These are phyloP conservation scores for Centroberyx gerrardi DNA, from an alignment of 2,797 vertebrate genomes.

Conservation along the genomic window DNA sequence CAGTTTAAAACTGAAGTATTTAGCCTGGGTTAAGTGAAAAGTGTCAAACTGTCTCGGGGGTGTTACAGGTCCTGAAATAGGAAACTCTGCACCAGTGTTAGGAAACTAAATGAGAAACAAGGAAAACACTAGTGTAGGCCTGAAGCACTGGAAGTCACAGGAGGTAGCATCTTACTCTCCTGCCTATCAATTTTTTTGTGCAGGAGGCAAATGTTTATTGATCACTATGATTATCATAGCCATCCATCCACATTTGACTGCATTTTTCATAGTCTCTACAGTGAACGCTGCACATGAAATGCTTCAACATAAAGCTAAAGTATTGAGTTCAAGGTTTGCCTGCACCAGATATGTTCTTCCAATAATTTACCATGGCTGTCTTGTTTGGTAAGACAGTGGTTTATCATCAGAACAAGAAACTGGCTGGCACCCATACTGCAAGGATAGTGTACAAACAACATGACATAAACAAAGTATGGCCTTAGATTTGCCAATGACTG, in stretches of 20 bases:
- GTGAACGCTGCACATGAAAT: slow-evolving; percentile 56
- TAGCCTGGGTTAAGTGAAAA: slow-evolving; percentile 35
- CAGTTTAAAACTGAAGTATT: slow-evolving; percentile 27
- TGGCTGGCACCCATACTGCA: slow-evolving; percentile 20
- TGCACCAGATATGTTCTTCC: slow-evolving; percentile 36
- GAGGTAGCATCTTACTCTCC: slow-evolving; percentile 88
- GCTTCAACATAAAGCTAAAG: slow-evolving; percentile 56
- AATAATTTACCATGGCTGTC: slow-evolving; percentile 39
- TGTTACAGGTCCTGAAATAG: slow-evolving; percentile 32
- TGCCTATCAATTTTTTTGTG: slow-evolving; percentile 63
- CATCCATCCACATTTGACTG: slow-evolving; percentile 61
- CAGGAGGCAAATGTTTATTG: slow-evolving; percentile 61
- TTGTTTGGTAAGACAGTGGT: slow-evolving; percentile 40
- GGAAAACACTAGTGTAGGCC: slow-evolving; percentile 59
- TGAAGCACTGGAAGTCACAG: slow-evolving; percentile 81
- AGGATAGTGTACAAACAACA: slow-evolving; percentile 44
- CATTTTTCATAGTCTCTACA: slow-evolving; percentile 64
- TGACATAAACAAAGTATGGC: slow-evolving; percentile 46
- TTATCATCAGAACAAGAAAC: slow-evolving; percentile 40
- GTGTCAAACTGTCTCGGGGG: slow-evolving; percentile 26
- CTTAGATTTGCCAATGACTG: slow-evolving; percentile 47
- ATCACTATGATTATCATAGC: slow-evolving; percentile 80
- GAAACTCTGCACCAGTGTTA: slow-evolving; percentile 59
- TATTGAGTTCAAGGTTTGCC: slow-evolving; percentile 46
- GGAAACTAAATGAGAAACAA: slow-evolving; percentile 67